A percentile compares a stretch with the other conserved stretches of the same genome.
Evolutionary conservation across 2,888 invertebrate species (phyloP).

Genomic region (Mythimna lalbum): DNA sequence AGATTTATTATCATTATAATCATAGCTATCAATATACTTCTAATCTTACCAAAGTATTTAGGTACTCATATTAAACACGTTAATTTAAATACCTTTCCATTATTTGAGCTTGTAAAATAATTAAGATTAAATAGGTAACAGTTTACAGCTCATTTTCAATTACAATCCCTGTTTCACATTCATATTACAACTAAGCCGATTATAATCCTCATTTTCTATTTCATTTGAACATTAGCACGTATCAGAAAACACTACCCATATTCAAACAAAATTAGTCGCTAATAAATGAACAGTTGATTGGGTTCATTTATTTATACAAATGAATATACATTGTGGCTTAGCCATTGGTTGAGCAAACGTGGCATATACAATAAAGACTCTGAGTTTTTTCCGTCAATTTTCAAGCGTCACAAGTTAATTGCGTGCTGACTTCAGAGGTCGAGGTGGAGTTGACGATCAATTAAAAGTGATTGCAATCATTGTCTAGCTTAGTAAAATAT

Average conservation of each 20-base stretch:
- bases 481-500: slow-evolving; percentile 55
- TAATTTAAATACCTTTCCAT: neutral
- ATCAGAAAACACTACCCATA: slow-evolving; percentile 40
- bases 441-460: slow-evolving; percentile 61
- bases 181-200: slow-evolving; percentile 2
- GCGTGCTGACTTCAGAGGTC: slow-evolving; percentile 56
- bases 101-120: slow-evolving; percentile 15
- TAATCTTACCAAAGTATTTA: neutral
- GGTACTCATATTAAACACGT: neutral
- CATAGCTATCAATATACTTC: neutral
- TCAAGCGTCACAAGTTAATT: slow-evolving; percentile 52
- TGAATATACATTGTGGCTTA: slow-evolving; percentile 47
- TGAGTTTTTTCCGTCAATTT: slow-evolving; percentile 34
- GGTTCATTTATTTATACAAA: slow-evolving; percentile 35
- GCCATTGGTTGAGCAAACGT: slow-evolving; percentile 20
- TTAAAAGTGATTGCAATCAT: slow-evolving; percentile 59
- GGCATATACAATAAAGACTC: slow-evolving; percentile 25
- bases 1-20: neutral
- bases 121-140: slow-evolving; percentile 17
- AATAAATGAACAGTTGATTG: slow-evolving; percentile 39
- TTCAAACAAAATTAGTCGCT: slow-evolving; percentile 38
- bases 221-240: slow-evolving; percentile 31
- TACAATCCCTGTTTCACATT: slow-evolving; percentile 10
- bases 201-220: slow-evolving; percentile 33
- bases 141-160: slow-evolving; percentile 1